Conservation (phyloP, 2,797 vertebrate genomes). For the Phataginus tricuspis region DNA sequence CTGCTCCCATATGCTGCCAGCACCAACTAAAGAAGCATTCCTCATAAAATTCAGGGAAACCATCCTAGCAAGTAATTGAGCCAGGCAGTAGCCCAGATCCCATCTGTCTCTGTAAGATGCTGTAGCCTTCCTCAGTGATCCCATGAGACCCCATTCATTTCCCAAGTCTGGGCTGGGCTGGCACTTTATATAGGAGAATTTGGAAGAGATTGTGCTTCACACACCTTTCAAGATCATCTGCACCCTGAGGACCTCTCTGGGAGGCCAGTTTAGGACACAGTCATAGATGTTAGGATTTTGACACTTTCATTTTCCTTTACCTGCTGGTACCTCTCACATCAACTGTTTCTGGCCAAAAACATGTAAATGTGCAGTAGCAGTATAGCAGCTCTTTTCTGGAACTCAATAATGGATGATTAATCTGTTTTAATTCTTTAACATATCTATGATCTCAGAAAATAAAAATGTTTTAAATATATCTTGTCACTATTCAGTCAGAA, state of each 20-base stretch:
- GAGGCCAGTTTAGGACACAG: background rate
- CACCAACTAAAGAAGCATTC: background rate
- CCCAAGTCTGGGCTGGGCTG: background rate
- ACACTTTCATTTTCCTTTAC: background rate
- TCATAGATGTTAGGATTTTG: background rate
- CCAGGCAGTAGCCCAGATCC: background rate
- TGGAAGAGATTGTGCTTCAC: background rate
- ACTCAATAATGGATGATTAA: background rate
- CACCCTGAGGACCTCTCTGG: background rate
- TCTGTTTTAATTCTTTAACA: background rate
- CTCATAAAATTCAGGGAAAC: conserved; percentile 40
- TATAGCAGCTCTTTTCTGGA: background rate
- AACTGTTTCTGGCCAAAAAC: background rate
- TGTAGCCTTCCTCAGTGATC: background rate
- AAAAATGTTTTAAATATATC: background rate
- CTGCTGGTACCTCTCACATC: background rate
- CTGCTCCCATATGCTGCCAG: background rate
- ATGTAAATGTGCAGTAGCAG: background rate
- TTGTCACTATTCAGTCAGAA: background rate
- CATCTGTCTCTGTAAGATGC: background rate
- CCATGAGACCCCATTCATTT: background rate
- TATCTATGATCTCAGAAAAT: background rate
- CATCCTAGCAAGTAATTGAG: background rate
- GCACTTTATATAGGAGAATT: background rate
- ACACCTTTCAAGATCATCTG: background rate